phyloP scores from a whole-genome alignment of 2,113 vertebrate genomes.

The Sterna hirundo region DNA sequence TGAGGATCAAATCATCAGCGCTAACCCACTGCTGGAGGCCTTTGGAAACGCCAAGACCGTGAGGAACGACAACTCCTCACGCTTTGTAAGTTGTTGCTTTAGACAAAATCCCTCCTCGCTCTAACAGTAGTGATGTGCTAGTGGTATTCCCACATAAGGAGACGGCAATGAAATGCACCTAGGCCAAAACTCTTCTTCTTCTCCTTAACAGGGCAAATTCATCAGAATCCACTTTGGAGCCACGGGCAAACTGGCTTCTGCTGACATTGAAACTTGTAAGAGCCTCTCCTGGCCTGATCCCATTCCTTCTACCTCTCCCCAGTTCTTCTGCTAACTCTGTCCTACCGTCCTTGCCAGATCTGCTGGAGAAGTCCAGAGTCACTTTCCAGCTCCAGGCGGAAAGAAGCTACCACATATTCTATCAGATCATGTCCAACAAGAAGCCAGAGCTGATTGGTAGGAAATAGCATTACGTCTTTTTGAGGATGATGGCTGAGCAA shows the following conservation, averaged over 20 bases:
- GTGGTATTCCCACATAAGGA: not conserved
- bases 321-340: not conserved
- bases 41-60: conserved; percentile 72
- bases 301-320: not conserved
- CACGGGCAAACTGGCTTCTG: conserved; percentile 93
- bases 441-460: too few species aligned
- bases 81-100: conserved; percentile 67
- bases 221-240: conserved; percentile 92
- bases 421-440: too few species aligned
- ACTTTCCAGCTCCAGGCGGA: too few species aligned
- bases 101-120: not conserved
- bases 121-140: not conserved
- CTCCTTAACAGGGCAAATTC: conserved; percentile 84
- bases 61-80: conserved; percentile 75
- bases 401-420: too few species aligned
- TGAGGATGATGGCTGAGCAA: too few species aligned
- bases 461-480: too few species aligned
- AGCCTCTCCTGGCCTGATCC: not conserved
- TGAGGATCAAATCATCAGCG: conserved; percentile 77
- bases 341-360: not conserved
- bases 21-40: conserved; percentile 74
- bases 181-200: not conserved
- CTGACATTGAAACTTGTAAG: conserved; percentile 97
- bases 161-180: not conserved
- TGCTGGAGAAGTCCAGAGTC: too few species aligned